These are phyloP conservation scores for Channa maculata DNA, from an alignment of 2,113 vertebrate species.

Conservation along the genomic window DNA sequence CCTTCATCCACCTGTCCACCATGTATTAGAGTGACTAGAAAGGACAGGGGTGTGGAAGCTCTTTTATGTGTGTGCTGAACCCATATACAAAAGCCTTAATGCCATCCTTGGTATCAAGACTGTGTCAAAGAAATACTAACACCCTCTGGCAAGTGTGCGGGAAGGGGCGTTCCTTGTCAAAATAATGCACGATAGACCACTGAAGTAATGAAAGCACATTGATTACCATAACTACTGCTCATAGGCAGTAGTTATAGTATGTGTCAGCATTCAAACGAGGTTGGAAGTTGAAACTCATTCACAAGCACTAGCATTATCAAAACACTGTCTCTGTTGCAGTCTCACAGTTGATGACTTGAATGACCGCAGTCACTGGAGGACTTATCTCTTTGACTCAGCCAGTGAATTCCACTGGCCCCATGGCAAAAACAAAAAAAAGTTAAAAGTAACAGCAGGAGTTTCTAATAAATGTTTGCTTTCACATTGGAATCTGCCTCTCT, in stretches of 20 bases:
- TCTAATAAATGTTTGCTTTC: not conserved
- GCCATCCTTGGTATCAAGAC: conserved; percentile 27
- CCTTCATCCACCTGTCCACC: conserved; percentile 26
- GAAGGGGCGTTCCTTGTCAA: not conserved
- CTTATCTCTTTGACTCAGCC: too few species aligned
- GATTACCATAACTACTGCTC: not conserved
- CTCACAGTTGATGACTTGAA: not conserved
- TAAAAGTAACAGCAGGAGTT: too few species aligned
- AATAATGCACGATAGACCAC: not conserved
- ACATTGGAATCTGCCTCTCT: conserved; percentile 18
- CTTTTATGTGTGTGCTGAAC: conserved; percentile 16
- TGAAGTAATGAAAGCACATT: not conserved
- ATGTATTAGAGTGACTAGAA: conserved; percentile 32
- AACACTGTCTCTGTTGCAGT: not conserved
- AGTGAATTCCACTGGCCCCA: too few species aligned
- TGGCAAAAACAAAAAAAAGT: too few species aligned
- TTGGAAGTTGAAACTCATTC: too few species aligned
- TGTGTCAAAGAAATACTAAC: conserved; percentile 10
- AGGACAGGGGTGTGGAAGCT: conserved; percentile 11
- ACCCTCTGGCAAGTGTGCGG: not conserved
- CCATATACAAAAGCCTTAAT: conserved; percentile 32
- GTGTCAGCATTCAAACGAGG: too few species aligned
- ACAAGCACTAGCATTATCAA: too few species aligned
- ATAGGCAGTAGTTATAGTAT: not conserved
- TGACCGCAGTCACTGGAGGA: not conserved